These are phyloP conservation scores for Rostratula benghalensis DNA, from an alignment of 2,113 vertebrate species.

Conservation along the genomic window DNA sequence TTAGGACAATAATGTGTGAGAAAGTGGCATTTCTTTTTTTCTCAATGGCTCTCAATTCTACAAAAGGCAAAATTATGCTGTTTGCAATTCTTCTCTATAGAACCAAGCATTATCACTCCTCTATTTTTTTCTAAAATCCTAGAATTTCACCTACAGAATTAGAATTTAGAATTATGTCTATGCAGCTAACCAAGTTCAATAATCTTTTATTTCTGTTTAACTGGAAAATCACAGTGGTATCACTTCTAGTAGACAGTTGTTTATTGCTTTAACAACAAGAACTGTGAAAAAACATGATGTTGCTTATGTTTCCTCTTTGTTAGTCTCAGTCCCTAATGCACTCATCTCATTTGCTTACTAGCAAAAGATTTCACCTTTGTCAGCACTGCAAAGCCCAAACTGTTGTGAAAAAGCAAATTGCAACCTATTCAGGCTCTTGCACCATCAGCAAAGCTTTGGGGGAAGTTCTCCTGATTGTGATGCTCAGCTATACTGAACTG, in stretches of 20 bases:
- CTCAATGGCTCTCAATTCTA: background rate
- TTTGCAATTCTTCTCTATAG: background rate
- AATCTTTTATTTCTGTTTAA: background rate
- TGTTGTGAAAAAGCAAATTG: conserved; percentile 42
- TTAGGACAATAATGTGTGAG: background rate
- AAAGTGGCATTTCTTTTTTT: background rate
- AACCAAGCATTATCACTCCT: background rate
- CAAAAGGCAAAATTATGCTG: background rate
- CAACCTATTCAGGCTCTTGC: conserved; percentile 35
- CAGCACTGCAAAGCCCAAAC: conserved; percentile 44
- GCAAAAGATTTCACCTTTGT: conserved; percentile 52
- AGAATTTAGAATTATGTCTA: background rate
- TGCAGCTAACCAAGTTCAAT: background rate
- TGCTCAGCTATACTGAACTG: conserved; percentile 46
- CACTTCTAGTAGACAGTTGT: background rate
- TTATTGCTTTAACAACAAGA: background rate
- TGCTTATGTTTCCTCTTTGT: conserved; percentile 38
- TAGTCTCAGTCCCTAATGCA: background rate
- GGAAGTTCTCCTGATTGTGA: background rate
- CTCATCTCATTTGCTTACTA: conserved; percentile 38
- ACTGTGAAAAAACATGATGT: background rate
- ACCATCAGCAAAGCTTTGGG: conserved; percentile 55
- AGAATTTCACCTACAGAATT: background rate
- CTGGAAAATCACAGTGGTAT: background rate
- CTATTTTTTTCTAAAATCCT: background rate